These are phyloP conservation scores for Hippocampus comes DNA, from an alignment of 2,113 vertebrate species.

Conservation along the genomic window DNA sequence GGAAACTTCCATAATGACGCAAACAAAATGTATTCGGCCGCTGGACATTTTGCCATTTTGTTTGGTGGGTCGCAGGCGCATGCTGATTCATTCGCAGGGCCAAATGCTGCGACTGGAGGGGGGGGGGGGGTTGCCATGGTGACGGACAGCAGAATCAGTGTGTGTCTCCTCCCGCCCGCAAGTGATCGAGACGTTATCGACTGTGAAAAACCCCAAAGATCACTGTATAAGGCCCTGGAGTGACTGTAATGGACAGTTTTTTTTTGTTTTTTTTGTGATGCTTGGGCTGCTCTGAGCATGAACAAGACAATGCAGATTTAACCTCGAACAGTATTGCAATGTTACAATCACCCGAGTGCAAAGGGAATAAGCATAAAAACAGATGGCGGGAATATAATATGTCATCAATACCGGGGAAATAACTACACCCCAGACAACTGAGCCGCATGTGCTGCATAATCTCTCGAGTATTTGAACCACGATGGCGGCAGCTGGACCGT, in stretches of 20 bases:
- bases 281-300: neutral
- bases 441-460: conserved; percentile 21
- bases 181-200: conserved; percentile 26
- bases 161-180: conserved; percentile 11
- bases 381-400: conserved; percentile 25
- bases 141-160: conserved; percentile 27
- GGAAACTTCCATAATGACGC: conserved; percentile 22
- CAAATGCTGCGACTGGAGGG: conserved; percentile 12
- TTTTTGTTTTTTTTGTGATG: neutral
- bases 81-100: neutral
- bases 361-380: neutral
- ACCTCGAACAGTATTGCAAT: neutral
- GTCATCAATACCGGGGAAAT: neutral
- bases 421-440: conserved; percentile 1
- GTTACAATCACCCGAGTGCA: neutral
- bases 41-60: conserved; percentile 1
- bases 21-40: neutral
- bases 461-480: conserved; percentile 10
- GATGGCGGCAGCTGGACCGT: conserved; percentile 3
- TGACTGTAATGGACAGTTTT: too few relatives aligned
- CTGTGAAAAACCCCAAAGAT: neutral
- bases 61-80: neutral
- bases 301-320: neutral
- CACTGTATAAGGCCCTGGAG: neutral
- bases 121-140: conserved; percentile 49